phyloP scores from a whole-genome alignment of 2,888 invertebrate genomes.

The Nesidiocoris tenuis region DNA sequence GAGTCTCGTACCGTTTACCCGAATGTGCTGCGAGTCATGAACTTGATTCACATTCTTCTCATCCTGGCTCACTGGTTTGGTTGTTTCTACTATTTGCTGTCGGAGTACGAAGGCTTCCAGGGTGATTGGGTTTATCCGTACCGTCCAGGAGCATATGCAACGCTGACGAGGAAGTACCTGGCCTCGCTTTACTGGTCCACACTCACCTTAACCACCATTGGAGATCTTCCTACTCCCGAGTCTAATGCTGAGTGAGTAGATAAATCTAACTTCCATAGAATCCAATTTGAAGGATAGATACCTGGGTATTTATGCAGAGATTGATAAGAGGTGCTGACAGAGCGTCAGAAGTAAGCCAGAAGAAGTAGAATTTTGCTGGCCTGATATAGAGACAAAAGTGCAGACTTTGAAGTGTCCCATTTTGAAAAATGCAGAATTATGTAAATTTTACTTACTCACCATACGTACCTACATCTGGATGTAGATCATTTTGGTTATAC shows the following conservation, averaged over 20 bases:
- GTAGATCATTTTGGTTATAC: too few species aligned
- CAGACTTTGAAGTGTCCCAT: too few species aligned
- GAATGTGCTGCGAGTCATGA: slow-evolving; percentile 92
- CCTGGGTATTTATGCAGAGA: too few species aligned
- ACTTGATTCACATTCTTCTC: slow-evolving; percentile 89
- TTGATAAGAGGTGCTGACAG: too few species aligned
- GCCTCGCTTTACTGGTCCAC: slow-evolving; percentile 97
- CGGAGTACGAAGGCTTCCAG: slow-evolving; percentile 76
- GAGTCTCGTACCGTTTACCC: slow-evolving; percentile 94
- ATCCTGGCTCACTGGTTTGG: slow-evolving; percentile 97
- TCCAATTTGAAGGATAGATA: too few species aligned
- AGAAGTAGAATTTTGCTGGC: too few species aligned
- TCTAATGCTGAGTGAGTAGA: slow-evolving; percentile 92
- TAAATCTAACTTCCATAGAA: too few species aligned
- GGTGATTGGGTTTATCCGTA: slow-evolving; percentile 90
- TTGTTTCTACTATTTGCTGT: slow-evolving; percentile 92
- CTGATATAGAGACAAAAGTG: too few species aligned
- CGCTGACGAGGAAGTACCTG: slow-evolving; percentile 87
- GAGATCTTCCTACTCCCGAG: slow-evolving; percentile 92
- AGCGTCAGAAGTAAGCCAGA: too few species aligned
- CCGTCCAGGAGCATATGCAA: slow-evolving; percentile 83
- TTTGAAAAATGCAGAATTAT: too few species aligned
- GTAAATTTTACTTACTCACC: too few species aligned
- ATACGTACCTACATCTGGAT: too few species aligned
- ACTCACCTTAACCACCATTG: slow-evolving; percentile 90